Base-by-base conservation (phyloP, 2,888 invertebrate species). In the Escarpia spicata region DNA sequence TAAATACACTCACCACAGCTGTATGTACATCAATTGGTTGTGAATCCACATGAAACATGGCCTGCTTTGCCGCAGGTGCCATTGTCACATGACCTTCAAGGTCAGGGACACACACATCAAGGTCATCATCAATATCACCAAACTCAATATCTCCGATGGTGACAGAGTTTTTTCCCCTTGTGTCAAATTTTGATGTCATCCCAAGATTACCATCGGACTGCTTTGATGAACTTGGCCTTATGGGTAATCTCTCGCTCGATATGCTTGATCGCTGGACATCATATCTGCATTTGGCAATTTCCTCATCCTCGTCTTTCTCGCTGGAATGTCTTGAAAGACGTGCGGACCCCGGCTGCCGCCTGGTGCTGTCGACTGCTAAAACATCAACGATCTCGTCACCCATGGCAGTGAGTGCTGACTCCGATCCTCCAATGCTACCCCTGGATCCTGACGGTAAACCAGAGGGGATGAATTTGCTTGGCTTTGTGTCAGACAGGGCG, bases 1-100 rank as follows among this genome's bases (percentile, higher is more conserved):
- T 15, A 91, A 44, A 15, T 26, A 8, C 37, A 92, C 92, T 3
- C 31, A 92, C 92, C 92, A 91, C 45, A 10, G 92, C 92, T n/a
- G 92, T 92, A 26, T 92, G 91, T 26, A 92, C 43, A 60, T 92
- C 92, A 2, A 92, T 93, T 37, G 91, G 19, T 31, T 75, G 92
- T 45, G 92, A 75, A 26, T 91, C 91, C 43, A 91, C 91, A 31
- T 15, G 43, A 26, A 91, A 91, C 43, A 44, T 91, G 4, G 37
- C 6, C 91, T 91, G 91, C 91, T 43, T 43, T 6, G 9, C 91
- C 6, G 43, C 0, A 26, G 44, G 43, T 26, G 91, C 43, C 12
- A n/a, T 3, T 43, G 91, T 43, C 43, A 91, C 37, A 31, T 31
- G 75, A 75, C 75, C 75, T 75, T 75, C 37, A 91, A 91, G 91